Evolutionary conservation across 1,140 invertebrate genomes (phyloP), one percentile per base, ranked within the genome.

Genomic region (Papilio xuthus): DNA sequence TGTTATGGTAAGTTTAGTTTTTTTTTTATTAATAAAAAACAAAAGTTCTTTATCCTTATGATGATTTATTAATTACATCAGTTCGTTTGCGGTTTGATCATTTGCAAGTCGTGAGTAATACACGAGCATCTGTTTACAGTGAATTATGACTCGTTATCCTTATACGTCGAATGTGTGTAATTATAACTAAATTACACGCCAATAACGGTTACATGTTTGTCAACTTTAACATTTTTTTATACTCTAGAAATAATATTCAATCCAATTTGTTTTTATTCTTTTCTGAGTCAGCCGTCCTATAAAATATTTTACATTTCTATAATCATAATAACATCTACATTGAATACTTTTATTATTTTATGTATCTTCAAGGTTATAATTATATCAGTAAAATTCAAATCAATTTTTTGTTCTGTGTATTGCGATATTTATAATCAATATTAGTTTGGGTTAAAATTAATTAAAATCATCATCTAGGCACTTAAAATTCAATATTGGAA

Each of bases 1-100:
- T 94, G 98, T 99, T 88, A 99, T 99, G 98, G 97, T 98, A 95
- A 97, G 97, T 95, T 82, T 41, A 73, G 41, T 56, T 73, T 26
- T 28, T 70, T 56, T 67, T 73, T 41, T 75, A 75, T 60, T 47
- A 12, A 73, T 32, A 53, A 37, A 74, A 15, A 41, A 63, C 37
- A 53, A 78, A 72, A 77, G 28, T 77, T 79, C 56, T 74, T 63
- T 74, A n/a, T 78, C 23, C 9, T 63, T 50, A 41, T 47, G 37
- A 47, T 73, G 23, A 71, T 44, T 37, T 63, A 32, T 75, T 72
- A 15, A 47, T 47, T 47, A 44, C 44, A 47, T 82, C 81, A 81
- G 78, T 83, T 83, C 78, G 81, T 78, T 82, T 71, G 67, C 69
- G 50, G 56, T 82, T 82, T 80, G 80, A 81, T 84, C 84, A 83